A percentile compares a stretch with the other conserved stretches of the same genome.
Evolutionary conservation across 1,140 invertebrate species (phyloP).

Genomic region (Polyergus mexicanus): DNA sequence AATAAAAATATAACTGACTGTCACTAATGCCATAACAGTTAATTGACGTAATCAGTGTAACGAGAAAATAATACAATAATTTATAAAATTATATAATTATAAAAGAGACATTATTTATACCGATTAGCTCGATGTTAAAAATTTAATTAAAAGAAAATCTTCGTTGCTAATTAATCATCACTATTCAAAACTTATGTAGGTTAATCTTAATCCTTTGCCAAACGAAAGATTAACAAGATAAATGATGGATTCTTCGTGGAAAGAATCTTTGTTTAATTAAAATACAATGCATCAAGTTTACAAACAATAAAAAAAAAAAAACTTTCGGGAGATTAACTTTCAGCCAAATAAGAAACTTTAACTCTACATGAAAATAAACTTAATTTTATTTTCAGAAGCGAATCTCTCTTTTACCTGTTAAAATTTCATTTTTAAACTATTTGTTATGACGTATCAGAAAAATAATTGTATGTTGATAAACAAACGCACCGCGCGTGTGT

Average conservation of each 20-base stretch:
- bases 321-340: neutral
- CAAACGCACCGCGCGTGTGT: too few relatives aligned
- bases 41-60: neutral
- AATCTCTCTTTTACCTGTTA: neutral
- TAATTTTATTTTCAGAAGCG: neutral
- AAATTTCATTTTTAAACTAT: neutral
- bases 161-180: conserved; percentile 7
- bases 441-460: neutral
- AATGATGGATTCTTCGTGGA: too few relatives aligned
- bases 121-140: neutral
- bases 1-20: conserved; percentile 2
- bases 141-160: neutral
- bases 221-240: neutral
- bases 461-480: neutral
- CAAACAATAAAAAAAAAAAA: neutral
- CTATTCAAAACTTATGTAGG: neutral
- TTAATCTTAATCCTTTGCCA: neutral
- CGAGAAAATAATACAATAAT: neutral
- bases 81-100: neutral
- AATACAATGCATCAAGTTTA: neutral
- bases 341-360: neutral
- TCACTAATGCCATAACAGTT: conserved; percentile 29
- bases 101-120: neutral
- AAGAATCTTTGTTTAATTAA: neutral
- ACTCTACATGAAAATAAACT: too few relatives aligned